Percentiles rank a stretch among this genome's conserved stretches.
Conservation (phyloP, 2,113 vertebrate genomes). For the Oxygymnocypris stewartii region DNA sequence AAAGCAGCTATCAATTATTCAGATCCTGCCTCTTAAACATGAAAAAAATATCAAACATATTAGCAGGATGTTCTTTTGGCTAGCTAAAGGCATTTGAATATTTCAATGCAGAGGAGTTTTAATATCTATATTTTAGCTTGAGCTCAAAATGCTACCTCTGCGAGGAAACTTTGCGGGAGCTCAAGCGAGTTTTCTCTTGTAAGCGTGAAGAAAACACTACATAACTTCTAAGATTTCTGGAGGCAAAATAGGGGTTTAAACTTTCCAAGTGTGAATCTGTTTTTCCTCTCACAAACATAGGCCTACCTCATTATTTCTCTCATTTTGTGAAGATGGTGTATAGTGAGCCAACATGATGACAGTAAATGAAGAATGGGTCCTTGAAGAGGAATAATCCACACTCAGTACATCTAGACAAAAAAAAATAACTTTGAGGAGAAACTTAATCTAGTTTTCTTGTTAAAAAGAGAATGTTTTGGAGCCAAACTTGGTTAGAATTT, state of each 20-base stretch:
- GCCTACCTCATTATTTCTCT: conserved; percentile 35
- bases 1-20: conserved; percentile 52
- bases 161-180: conserved; percentile 38
- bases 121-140: conserved; percentile 45
- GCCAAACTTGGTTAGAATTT: conserved; percentile 17
- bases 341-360: background rate
- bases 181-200: conserved; percentile 24
- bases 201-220: background rate
- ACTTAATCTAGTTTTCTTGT: conserved; percentile 45
- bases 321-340: background rate
- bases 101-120: conserved; percentile 43
- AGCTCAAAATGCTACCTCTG: conserved; percentile 3
- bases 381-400: conserved; percentile 13
- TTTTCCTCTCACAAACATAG: conserved; percentile 23
- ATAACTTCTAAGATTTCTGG: conserved; percentile 19
- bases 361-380: background rate
- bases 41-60: conserved; percentile 43
- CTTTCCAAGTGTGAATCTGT: background rate
- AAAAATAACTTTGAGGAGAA: background rate
- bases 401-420: background rate
- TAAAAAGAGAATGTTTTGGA: background rate
- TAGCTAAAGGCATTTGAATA: conserved; percentile 48
- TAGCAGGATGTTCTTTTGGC: conserved; percentile 29
- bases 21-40: conserved; percentile 50
- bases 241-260: conserved; percentile 11